phyloP scores from a whole-genome alignment of 2,113 vertebrate species.

The Pterophyllum scalare region DNA sequence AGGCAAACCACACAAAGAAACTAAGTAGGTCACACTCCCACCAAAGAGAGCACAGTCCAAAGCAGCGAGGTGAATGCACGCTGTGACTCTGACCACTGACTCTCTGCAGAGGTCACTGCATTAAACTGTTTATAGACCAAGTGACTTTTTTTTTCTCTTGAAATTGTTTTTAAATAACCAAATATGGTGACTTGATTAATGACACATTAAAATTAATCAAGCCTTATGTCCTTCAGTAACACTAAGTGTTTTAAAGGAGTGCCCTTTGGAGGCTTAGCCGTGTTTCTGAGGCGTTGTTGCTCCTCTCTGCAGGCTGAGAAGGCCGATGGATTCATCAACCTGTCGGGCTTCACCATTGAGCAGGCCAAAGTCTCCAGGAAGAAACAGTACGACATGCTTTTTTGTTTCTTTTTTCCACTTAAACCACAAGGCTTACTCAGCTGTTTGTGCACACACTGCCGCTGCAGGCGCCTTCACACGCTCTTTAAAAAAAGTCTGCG shows the following conservation, averaged over 20 bases:
- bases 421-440: not conserved
- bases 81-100: not conserved
- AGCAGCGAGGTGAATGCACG: not conserved
- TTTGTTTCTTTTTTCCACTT: not conserved
- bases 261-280: too few species aligned
- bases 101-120: not conserved
- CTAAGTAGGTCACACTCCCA: not conserved
- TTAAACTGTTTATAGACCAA: not conserved
- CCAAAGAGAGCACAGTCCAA: not conserved
- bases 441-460: not conserved
- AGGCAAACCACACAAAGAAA: not conserved
- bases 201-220: too few species aligned
- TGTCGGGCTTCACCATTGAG: slow-evolving; percentile 87
- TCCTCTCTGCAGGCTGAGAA: slow-evolving; percentile 85
- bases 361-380: slow-evolving; percentile 86
- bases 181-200: too few species aligned
- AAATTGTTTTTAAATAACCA: too few species aligned
- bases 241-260: too few species aligned
- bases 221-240: too few species aligned
- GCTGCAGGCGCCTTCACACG: not conserved
- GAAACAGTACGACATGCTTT: slow-evolving; percentile 69
- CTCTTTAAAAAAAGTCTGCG: not conserved
- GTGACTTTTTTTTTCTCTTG: too few species aligned
- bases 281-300: not conserved
- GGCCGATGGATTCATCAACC: slow-evolving; percentile 90